Percentiles rank a stretch among this genome's conserved stretches.
Evolutionary conservation across 2,113 vertebrate species (phyloP).

Genomic region (Reinhardtius hippoglossoides): DNA sequence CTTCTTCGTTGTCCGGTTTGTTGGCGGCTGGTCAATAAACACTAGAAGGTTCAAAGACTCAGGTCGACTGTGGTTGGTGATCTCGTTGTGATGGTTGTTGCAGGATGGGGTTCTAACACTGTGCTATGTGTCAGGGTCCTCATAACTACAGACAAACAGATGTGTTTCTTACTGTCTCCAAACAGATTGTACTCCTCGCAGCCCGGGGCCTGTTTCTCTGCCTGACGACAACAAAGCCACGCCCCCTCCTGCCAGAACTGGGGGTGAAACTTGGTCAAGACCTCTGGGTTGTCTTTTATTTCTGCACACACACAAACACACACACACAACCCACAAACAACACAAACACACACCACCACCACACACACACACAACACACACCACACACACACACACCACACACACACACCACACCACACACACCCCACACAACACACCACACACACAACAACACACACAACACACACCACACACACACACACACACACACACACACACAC

Average conservation of each 20-base stretch:
- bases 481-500: neutral
- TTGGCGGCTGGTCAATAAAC: no score
- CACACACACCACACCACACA: neutral
- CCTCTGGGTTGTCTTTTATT: constrained; percentile 89
- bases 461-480: constrained; percentile 8
- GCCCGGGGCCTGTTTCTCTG: constrained; percentile 91
- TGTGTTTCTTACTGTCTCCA: constrained; percentile 84
- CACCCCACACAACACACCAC: constrained; percentile 30
- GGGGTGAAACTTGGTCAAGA: constrained; percentile 92
- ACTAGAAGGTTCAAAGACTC: no score
- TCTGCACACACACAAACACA: constrained; percentile 77
- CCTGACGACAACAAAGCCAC: constrained; percentile 95
- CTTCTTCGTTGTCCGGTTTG: no score
- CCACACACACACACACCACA: neutral
- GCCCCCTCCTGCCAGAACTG: constrained; percentile 93
- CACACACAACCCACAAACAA: no score
- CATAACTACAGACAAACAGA: no score
- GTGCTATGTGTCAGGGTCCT: no score
- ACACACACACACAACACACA: constrained; percentile 10
- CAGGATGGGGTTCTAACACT: no score
- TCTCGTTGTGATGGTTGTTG: no score
- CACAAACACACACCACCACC: no score
- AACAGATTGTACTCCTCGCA: constrained; percentile 93
- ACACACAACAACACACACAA: neutral
- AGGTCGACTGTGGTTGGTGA: no score